A percentile compares a stretch with the other conserved stretches of the same genome.
Evolutionary conservation across 2,113 vertebrate species (phyloP).

Genomic region (Oryzias javanicus): DNA sequence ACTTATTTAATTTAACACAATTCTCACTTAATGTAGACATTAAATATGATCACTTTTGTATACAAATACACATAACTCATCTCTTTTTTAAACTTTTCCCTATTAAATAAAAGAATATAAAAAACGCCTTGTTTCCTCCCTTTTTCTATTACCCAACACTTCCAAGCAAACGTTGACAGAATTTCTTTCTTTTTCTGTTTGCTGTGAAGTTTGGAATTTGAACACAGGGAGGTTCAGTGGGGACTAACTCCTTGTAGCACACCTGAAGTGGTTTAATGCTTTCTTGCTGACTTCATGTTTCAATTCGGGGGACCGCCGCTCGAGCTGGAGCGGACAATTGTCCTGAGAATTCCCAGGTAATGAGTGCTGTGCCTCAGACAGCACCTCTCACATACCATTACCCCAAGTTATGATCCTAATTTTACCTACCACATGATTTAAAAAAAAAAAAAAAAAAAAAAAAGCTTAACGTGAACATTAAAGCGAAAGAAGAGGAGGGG

Average conservation of each 20-base stretch:
- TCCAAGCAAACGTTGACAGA: no score
- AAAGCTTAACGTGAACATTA: background rate
- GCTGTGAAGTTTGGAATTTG: background rate
- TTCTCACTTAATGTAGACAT: no score
- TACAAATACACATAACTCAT: no score
- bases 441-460: background rate
- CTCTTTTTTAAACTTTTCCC: no score
- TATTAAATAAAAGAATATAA: no score
- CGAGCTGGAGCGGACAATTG: conserved; percentile 2
- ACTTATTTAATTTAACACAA: no score
- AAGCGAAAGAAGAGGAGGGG: background rate
- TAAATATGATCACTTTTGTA: no score
- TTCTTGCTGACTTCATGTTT: conserved; percentile 2
- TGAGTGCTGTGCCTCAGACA: background rate
- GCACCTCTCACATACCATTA: background rate
- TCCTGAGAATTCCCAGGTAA: background rate
- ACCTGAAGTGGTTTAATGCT: background rate
- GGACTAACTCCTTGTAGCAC: no score
- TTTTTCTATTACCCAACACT: no score
- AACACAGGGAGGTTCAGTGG: background rate
- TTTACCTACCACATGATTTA: background rate
- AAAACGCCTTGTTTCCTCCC: no score
- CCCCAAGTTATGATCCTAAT: background rate
- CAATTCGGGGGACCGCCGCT: background rate
- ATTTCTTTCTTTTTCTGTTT: no score